A percentile compares a stretch with the other conserved stretches of the same genome.
Evolutionary conservation across 2,797 vertebrate species (phyloP).

Genomic region (Trachops cirrhosus): DNA sequence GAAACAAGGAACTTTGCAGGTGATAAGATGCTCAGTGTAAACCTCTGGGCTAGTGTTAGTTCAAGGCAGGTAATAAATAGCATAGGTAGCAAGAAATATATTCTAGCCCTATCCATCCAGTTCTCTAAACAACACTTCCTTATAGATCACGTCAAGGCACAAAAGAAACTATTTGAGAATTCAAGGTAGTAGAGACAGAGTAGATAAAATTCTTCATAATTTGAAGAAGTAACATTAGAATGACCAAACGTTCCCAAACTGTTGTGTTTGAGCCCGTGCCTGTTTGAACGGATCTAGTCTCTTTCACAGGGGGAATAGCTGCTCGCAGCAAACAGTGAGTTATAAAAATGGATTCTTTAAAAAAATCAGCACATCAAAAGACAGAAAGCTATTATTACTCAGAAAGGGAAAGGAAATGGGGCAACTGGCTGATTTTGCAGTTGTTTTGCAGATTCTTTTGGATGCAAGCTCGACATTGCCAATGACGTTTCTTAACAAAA

Average conservation of each 20-base stretch:
- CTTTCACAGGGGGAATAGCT: not conserved
- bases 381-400: constrained; percentile 52
- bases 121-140: not conserved
- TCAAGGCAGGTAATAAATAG: not conserved
- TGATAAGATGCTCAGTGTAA: not conserved
- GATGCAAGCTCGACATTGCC: constrained; percentile 28
- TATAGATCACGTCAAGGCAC: constrained; percentile 4
- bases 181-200: not conserved
- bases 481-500: constrained; percentile 53
- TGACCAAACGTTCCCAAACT: not conserved
- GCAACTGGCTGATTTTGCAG: constrained; percentile 52
- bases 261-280: not conserved
- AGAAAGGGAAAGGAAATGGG: constrained; percentile 64
- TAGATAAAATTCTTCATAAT: not conserved
- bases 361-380: constrained; percentile 62
- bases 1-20: not conserved
- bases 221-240: constrained; percentile 30
- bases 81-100: not conserved
- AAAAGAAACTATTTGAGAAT: not conserved
- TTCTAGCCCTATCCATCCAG: not conserved
- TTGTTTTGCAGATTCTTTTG: constrained; percentile 59
- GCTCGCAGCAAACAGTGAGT: constrained; percentile 30
- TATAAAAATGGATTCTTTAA: constrained; percentile 26
- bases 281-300: not conserved
- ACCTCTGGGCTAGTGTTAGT: not conserved